Percentiles rank a stretch among this genome's conserved stretches.
These are phyloP conservation scores for Slavum lentiscoides DNA, from an alignment of 2,888 invertebrate genomes.

Conservation along the genomic window DNA sequence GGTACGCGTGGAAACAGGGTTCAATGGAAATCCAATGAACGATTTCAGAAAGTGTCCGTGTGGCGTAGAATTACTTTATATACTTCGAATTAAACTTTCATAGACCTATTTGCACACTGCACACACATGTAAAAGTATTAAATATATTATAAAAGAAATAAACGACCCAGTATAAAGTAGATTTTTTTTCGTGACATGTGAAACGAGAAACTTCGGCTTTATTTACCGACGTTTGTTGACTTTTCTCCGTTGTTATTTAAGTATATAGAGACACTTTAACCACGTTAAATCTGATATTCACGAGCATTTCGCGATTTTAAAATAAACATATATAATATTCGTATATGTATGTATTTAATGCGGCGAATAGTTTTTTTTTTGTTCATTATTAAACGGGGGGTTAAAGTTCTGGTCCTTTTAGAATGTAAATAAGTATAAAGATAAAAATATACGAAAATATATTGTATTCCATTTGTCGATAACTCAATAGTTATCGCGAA, in stretches of 20 bases:
- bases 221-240: background rate
- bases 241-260: background rate
- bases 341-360: no score
- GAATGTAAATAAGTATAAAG: no score
- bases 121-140: background rate
- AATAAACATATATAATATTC: no score
- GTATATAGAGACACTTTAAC: background rate
- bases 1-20: background rate
- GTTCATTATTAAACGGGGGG: no score
- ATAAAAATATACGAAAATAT: no score
- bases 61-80: background rate
- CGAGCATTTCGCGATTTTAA: background rate
- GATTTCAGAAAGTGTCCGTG: background rate
- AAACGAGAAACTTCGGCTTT: background rate
- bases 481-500: no score
- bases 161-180: background rate
- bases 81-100: background rate
- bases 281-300: background rate
- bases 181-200: background rate
- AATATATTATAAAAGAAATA: background rate
- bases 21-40: background rate
- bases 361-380: no score
- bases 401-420: no score
- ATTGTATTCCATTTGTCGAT: no score
- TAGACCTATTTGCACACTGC: background rate